A percentile compares a stretch with the other conserved stretches of the same genome.
phyloP scores from a whole-genome alignment of 2,888 invertebrate species.

The Physocephala rufipes region DNA sequence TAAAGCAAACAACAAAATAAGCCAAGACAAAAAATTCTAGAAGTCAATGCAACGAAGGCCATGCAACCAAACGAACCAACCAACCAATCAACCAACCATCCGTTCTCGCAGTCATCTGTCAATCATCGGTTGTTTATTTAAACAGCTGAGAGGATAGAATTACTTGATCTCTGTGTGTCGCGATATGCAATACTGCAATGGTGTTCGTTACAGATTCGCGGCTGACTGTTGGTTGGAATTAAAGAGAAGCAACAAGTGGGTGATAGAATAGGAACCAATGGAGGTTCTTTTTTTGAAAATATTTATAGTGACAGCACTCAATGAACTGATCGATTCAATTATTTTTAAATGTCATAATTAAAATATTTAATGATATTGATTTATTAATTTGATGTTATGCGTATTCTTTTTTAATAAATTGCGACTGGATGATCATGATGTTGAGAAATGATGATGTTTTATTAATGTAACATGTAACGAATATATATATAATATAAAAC shows the following conservation, averaged over 20 bases:
- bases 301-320: too few species aligned
- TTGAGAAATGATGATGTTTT: slow-evolving; percentile 2
- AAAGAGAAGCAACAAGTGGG: neutral
- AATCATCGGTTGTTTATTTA: too few species aligned
- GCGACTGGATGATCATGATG: neutral
- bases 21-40: neutral
- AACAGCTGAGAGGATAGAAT: too few species aligned
- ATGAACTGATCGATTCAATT: too few species aligned
- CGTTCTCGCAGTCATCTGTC: too few species aligned
- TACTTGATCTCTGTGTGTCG: neutral
- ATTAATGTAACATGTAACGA: neutral
- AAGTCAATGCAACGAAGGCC: slow-evolving; percentile 2
- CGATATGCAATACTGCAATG: neutral
- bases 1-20: neutral
- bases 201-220: neutral
- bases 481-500: neutral
- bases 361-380: neutral
- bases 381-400: neutral
- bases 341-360: too few species aligned
- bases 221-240: neutral
- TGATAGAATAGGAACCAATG: neutral
- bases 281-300: neutral
- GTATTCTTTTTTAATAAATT: slow-evolving; percentile 4
- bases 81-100: too few species aligned
- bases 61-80: too few species aligned